Evolutionary conservation across 2,888 invertebrate genomes (phyloP).

Genomic region (Xestia ashworthii): DNA sequence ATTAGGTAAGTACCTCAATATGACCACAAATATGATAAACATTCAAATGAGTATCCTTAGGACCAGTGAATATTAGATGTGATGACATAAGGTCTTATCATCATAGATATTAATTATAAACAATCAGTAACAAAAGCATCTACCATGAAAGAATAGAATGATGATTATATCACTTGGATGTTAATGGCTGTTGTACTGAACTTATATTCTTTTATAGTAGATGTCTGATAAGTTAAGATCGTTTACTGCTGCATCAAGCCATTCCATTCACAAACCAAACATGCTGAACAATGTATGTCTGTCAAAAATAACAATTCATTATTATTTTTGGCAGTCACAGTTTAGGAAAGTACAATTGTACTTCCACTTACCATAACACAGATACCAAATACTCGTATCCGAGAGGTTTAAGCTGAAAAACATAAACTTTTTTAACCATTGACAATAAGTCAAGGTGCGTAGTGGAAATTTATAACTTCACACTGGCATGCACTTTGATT

Average conservation of each 20-base stretch:
- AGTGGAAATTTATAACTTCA: constrained; percentile 65
- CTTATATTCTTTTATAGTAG: constrained; percentile 48
- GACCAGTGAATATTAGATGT: constrained; percentile 22
- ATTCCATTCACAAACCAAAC: constrained; percentile 68
- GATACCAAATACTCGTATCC: constrained; percentile 88
- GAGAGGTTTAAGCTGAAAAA: constrained; percentile 89
- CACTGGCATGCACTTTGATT: constrained; percentile 71
- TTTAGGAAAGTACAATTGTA: constrained; percentile 86
- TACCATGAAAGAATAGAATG: constrained; percentile 48
- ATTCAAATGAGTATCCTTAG: constrained; percentile 36
- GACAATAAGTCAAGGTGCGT: constrained; percentile 71
- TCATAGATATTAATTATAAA: constrained; percentile 24
- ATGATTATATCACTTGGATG: not conserved
- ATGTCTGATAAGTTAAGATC: constrained; percentile 1
- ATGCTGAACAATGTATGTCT: constrained; percentile 67
- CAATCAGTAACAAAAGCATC: constrained; percentile 23
- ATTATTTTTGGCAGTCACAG: constrained; percentile 77
- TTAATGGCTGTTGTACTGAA: not conserved
- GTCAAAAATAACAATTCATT: constrained; percentile 68
- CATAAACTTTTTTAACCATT: constrained; percentile 86
- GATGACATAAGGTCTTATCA: constrained; percentile 12
- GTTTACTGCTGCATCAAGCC: constrained; percentile 67
- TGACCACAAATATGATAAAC: constrained; percentile 18
- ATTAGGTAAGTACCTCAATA: not conserved
- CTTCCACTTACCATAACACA: constrained; percentile 89